Conservation (phyloP, 2,888 invertebrate genomes). For the Drosophila meridionalis region DNA sequence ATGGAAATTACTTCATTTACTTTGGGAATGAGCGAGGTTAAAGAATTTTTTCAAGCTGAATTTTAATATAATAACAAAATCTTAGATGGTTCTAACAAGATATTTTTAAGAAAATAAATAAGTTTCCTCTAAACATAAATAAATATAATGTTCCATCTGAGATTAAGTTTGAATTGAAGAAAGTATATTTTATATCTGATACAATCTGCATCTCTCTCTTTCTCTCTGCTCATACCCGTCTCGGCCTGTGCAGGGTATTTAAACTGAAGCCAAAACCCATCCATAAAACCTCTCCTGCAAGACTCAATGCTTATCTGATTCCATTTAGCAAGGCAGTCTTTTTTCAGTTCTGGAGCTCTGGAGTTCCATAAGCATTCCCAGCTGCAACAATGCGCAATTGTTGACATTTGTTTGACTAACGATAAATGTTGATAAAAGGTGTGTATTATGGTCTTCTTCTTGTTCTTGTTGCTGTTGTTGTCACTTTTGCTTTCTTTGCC, state of each 20-base stretch:
- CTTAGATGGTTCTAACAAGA: too few species aligned
- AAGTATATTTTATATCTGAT: neutral
- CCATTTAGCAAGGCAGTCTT: constrained; percentile 58
- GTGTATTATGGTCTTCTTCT: constrained; percentile 36
- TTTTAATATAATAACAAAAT: neutral
- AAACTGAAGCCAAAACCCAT: constrained; percentile 38
- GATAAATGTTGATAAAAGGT: constrained; percentile 70
- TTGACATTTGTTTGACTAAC: constrained; percentile 77
- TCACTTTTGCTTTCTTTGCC: constrained; percentile 62
- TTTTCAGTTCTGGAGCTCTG: constrained; percentile 29
- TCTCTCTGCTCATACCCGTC: neutral
- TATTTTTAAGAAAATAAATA: too few species aligned
- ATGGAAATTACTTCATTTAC: too few species aligned
- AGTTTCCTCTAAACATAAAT: too few species aligned
- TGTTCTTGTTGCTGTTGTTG: constrained; percentile 32
- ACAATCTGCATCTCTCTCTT: neutral
- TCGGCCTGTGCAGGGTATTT: constrained; percentile 21
- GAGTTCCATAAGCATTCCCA: constrained; percentile 46
- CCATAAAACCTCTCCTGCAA: constrained; percentile 41
- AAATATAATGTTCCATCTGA: neutral
- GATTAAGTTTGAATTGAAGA: neutral
- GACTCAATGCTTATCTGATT: constrained; percentile 50
- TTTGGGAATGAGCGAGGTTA: neutral
- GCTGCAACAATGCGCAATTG: constrained; percentile 78
- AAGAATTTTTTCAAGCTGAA: neutral